Evolutionary conservation across 2,113 vertebrate species (phyloP).

Genomic region (Callionymus lyra): DNA sequence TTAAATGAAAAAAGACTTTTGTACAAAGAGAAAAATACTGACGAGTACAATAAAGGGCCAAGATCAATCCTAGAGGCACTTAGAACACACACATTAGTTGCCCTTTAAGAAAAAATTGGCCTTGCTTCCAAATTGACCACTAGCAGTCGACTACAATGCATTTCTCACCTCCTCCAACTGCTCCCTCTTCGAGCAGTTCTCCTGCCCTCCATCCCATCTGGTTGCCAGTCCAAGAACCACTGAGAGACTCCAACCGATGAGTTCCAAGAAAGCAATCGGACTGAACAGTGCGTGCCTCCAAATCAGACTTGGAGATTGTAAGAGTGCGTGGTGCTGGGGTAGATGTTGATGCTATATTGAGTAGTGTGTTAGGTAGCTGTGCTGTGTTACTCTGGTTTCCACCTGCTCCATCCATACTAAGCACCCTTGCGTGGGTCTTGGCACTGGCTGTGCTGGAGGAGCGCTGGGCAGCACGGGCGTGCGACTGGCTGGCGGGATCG

Average conservation of each 20-base stretch:
- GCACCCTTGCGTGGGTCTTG: slow-evolving; percentile 81
- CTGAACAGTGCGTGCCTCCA: slow-evolving; percentile 69
- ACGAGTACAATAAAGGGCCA: too few species aligned
- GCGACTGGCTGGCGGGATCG: slow-evolving; percentile 44
- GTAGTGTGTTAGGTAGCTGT: slow-evolving; percentile 39
- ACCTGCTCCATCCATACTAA: slow-evolving; percentile 80
- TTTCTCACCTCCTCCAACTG: slow-evolving; percentile 78
- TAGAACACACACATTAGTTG: too few species aligned
- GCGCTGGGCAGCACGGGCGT: slow-evolving; percentile 72
- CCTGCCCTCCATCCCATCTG: slow-evolving; percentile 72
- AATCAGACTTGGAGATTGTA: slow-evolving; percentile 80
- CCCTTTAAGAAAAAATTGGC: too few species aligned
- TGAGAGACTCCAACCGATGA: slow-evolving; percentile 67
- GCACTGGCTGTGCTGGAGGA: slow-evolving; percentile 81
- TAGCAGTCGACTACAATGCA: too few species aligned
- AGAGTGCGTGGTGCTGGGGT: slow-evolving; percentile 64
- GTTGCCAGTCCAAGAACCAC: slow-evolving; percentile 71
- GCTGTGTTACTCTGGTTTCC: slow-evolving; percentile 49
- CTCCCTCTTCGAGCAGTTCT: slow-evolving; percentile 75
- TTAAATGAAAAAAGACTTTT: too few species aligned
- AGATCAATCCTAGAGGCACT: too few species aligned
- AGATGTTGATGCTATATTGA: slow-evolving; percentile 58
- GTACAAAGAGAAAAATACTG: too few species aligned
- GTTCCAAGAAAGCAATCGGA: slow-evolving; percentile 54
- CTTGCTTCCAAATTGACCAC: too few species aligned